Evolutionary conservation across 64 coral and sea anemone genomes (phyloP), one percentile per base, ranked within the genome.

Genomic region (Cladopsammia gracilis): DNA sequence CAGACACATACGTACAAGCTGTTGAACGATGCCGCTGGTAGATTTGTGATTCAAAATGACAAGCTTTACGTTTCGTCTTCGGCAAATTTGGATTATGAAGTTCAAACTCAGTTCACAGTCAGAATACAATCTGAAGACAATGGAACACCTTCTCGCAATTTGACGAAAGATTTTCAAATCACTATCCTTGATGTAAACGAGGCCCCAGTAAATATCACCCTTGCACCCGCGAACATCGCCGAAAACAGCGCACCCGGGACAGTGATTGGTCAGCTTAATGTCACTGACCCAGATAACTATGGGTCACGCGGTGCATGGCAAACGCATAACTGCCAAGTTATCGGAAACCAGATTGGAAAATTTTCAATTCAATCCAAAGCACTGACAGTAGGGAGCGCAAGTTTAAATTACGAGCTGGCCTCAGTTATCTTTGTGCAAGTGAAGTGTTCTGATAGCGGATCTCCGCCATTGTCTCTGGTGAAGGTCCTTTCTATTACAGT

Each of bases 241-340:
- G 95, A 96, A 75, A 96, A 96, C 44, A 96, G 95, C 62, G 45
- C 83, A 73, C 75, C 62, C 25, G 90, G 95, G 22, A 93, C 86
- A 71, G n/a, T 71, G 68, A 86, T 96, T 86, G 95, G 95, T 44
- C 75, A 44, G 22, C 84, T 96, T 9, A 93, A 12, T 22, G 78
- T 96, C 51, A 89, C 26, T 49, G 95, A 96, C 73, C 95, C 95
- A 7, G 95, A 96, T 71, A 90, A 71, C 59, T 62, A 85, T 78
- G 90, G 90, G 19, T 73, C 90, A 64, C 90, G 61, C 56, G 90
- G 90, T 19, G 70, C 23, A 15, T 77, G 85, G 34, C 95, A 96
- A 61, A 78, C 79, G 9, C 95, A 96, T 42, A 89, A 4, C 10
- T 96, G 95, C 61, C 77, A 77, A 19, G 71, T 89, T 4, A 75